Percentiles rank a stretch among this genome's conserved stretches.
These are phyloP conservation scores for Ommatoiulus sabulosus DNA, from an alignment of 2,888 invertebrate genomes.

Conservation along the genomic window DNA sequence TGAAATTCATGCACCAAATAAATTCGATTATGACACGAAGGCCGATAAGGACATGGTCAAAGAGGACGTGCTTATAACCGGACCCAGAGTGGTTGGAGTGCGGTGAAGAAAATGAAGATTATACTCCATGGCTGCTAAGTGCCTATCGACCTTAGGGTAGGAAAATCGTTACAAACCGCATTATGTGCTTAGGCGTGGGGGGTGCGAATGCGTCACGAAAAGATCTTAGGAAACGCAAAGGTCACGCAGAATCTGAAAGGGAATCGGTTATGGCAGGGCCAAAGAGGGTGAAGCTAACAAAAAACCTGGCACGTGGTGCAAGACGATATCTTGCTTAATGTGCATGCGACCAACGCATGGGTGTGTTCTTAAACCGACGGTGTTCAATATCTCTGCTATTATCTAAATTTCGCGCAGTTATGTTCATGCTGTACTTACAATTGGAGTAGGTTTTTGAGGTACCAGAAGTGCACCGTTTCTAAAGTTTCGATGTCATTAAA, in stretches of 20 bases:
- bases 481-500: neutral
- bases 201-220: neutral
- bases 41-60: neutral
- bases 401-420: no score
- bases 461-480: neutral
- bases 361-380: neutral
- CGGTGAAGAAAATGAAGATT: neutral
- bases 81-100: neutral
- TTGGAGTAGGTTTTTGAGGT: neutral
- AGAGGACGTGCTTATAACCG: neutral
- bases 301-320: neutral
- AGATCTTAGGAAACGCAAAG: neutral
- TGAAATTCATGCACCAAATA: neutral
- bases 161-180: neutral
- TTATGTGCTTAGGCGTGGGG: neutral
- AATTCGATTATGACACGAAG: neutral
- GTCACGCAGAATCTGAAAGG: neutral
- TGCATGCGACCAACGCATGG: neutral
- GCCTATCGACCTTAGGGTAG: neutral
- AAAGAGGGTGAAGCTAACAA: neutral
- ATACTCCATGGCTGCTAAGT: neutral
- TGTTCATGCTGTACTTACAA: conserved; percentile 5
- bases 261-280: neutral
- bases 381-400: no score
- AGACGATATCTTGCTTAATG: neutral